Conservation (phyloP, 2,797 vertebrate genomes). For the Parauchenoglanis punctatus region DNA sequence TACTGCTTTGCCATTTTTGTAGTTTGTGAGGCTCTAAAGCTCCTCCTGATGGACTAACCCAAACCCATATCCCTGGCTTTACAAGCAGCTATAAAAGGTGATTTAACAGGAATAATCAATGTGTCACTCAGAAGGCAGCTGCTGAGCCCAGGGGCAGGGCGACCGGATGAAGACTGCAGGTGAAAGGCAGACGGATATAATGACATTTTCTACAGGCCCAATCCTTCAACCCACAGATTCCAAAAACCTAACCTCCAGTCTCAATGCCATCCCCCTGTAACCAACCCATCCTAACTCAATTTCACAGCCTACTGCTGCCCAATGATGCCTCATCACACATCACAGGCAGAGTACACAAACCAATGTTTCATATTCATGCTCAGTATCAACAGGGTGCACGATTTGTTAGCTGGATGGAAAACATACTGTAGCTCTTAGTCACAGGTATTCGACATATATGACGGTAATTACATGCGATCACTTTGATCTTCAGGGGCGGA, state of each 20-base stretch:
- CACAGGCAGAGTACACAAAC: conserved; percentile 56
- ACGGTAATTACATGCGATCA: not conserved
- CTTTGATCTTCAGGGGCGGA: not conserved
- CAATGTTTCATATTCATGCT: conserved; percentile 49
- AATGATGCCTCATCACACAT: conserved; percentile 47
- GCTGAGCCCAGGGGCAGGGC: conserved; percentile 16
- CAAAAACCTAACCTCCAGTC: conserved; percentile 34
- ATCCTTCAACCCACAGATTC: conserved; percentile 43
- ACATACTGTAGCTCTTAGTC: not conserved
- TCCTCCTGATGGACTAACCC: conserved; percentile 41
- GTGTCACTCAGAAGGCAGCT: conserved; percentile 52
- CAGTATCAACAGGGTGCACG: conserved; percentile 32
- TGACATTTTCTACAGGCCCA: conserved; percentile 48
- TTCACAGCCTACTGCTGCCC: conserved; percentile 60
- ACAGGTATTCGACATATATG: not conserved
- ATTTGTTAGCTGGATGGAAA: conserved; percentile 19
- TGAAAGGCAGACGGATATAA: conserved; percentile 47
- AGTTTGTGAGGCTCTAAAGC: conserved; percentile 19
- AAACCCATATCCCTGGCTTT: conserved; percentile 51
- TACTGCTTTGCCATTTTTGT: conserved; percentile 10
- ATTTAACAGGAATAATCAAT: conserved; percentile 62
- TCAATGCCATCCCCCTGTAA: conserved; percentile 44
- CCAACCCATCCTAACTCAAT: conserved; percentile 58
- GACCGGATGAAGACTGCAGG: conserved; percentile 47
- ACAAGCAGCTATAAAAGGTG: conserved; percentile 52